A percentile compares a stretch with the other conserved stretches of the same genome.
Conservation (phyloP, 2,113 vertebrate genomes). For the Lipophrys pholis region DNA sequence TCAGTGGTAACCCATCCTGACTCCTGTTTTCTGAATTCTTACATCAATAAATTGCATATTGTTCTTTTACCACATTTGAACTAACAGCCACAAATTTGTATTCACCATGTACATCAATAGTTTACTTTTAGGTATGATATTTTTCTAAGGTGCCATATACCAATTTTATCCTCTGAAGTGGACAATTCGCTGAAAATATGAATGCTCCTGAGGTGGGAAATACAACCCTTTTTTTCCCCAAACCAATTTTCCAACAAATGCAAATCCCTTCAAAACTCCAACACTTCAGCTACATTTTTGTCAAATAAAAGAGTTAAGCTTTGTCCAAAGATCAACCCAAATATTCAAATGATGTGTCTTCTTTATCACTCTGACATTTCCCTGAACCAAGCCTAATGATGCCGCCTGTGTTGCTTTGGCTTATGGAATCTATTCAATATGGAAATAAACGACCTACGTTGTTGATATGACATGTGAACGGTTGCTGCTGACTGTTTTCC, state of each 20-base stretch:
- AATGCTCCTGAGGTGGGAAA: too few relatives aligned
- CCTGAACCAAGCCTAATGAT: conserved; percentile 62
- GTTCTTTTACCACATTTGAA: too few relatives aligned
- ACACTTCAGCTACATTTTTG: conserved; percentile 40
- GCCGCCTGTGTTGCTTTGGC: conserved; percentile 64
- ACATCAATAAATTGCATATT: too few relatives aligned
- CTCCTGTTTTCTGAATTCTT: too few relatives aligned
- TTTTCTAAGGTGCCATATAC: too few relatives aligned
- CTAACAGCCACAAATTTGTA: too few relatives aligned
- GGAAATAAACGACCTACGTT: conserved; percentile 63
- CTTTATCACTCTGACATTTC: conserved; percentile 80
- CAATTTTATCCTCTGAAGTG: too few relatives aligned
- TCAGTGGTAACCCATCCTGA: too few relatives aligned
- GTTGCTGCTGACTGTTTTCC: conserved; percentile 39
- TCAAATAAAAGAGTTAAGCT: conserved; percentile 73
- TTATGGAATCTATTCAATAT: conserved; percentile 37
- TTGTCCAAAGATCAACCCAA: conserved; percentile 64
- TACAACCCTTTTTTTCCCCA: neutral
- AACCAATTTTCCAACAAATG: conserved; percentile 11
- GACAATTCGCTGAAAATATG: too few relatives aligned
- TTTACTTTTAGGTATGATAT: too few relatives aligned
- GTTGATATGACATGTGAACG: conserved; percentile 44
- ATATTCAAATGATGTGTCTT: conserved; percentile 75
- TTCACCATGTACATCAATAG: too few relatives aligned
- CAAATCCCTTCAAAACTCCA: neutral